Evolutionary conservation across 2,888 invertebrate species (phyloP).

Genomic region (Agonopterix heracliana): DNA sequence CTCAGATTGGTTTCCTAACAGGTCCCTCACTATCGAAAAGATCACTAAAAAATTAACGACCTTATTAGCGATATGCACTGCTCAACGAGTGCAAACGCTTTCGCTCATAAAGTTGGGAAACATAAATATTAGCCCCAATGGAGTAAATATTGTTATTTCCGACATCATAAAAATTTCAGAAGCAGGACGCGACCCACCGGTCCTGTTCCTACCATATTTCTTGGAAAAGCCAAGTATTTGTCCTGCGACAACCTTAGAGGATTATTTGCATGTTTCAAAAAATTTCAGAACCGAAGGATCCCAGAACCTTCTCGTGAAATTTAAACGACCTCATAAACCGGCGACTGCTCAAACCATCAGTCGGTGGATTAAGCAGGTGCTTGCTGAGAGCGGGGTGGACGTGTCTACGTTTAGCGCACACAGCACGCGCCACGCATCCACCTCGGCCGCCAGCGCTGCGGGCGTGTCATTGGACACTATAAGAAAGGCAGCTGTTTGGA

Average conservation of each 20-base stretch:
- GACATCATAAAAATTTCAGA: background rate
- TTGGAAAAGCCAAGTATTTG: background rate
- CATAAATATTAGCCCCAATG: background rate
- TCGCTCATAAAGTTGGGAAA: background rate
- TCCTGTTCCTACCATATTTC: background rate
- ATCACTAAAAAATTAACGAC: background rate
- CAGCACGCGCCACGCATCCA: slow-evolving; percentile 8
- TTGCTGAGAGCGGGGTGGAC: slow-evolving; percentile 4
- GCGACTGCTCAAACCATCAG: background rate
- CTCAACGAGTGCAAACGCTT: background rate
- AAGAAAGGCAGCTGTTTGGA: slow-evolving; percentile 1
- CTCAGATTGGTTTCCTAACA: background rate
- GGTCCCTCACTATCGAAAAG: background rate
- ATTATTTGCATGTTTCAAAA: background rate
- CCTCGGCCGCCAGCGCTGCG: background rate
- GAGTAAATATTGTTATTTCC: background rate
- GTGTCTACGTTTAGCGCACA: slow-evolving; percentile 4
- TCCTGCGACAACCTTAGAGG: background rate
- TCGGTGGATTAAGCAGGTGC: background rate
- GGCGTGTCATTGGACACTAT: background rate
- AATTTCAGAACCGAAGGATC: background rate
- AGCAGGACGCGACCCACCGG: background rate
- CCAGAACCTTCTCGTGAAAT: background rate
- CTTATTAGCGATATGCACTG: background rate
- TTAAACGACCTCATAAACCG: background rate